Percentiles rank a stretch among this genome's conserved stretches.
These are phyloP conservation scores for Lepidocyrtinus sp. DNA, from an alignment of 2,888 invertebrate species.

Conservation along the genomic window DNA sequence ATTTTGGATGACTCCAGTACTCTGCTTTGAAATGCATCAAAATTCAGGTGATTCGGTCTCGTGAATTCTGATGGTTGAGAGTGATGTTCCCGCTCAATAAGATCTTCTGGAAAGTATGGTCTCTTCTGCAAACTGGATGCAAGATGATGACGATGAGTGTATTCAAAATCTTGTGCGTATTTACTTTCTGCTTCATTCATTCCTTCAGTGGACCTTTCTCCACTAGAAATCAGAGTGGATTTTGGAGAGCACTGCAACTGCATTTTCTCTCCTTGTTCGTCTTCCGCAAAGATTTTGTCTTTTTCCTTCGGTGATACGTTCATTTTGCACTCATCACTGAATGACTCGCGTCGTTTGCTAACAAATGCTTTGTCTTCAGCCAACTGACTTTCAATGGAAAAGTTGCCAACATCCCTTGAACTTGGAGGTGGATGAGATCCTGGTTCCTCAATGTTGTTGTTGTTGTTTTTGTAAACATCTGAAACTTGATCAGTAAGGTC, in stretches of 20 bases:
- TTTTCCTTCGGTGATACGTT: slow-evolving; percentile 43
- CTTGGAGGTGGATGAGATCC: slow-evolving; percentile 21
- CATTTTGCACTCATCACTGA: slow-evolving; percentile 46
- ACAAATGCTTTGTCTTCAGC: slow-evolving; percentile 22
- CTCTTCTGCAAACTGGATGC: slow-evolving; percentile 39
- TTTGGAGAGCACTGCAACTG: slow-evolving; percentile 54
- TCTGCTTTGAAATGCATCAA: slow-evolving; percentile 19
- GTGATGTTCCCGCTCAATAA: slow-evolving; percentile 25
- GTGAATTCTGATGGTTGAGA: slow-evolving; percentile 28
- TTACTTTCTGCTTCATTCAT: slow-evolving; percentile 12
- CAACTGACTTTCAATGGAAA: slow-evolving; percentile 37
- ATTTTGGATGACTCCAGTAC: background rate
- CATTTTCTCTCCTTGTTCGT: slow-evolving; percentile 49
- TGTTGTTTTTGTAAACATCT: slow-evolving; percentile 51
- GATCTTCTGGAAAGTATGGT: slow-evolving; percentile 31
- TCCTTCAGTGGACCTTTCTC: slow-evolving; percentile 14
- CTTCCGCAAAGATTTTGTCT: slow-evolving; percentile 28
- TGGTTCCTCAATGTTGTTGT: slow-evolving; percentile 47
- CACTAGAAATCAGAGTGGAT: background rate
- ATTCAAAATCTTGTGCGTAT: slow-evolving; percentile 23
- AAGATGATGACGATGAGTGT: slow-evolving; percentile 39
- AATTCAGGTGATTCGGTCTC: slow-evolving; percentile 20
- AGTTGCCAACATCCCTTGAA: slow-evolving; percentile 22
- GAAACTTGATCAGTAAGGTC: slow-evolving; percentile 33
- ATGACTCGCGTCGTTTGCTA: slow-evolving; percentile 44